Percentiles rank a stretch among this genome's conserved stretches.
phyloP scores from a whole-genome alignment of 1,140 invertebrate species.

The Ceratitis capitata region DNA sequence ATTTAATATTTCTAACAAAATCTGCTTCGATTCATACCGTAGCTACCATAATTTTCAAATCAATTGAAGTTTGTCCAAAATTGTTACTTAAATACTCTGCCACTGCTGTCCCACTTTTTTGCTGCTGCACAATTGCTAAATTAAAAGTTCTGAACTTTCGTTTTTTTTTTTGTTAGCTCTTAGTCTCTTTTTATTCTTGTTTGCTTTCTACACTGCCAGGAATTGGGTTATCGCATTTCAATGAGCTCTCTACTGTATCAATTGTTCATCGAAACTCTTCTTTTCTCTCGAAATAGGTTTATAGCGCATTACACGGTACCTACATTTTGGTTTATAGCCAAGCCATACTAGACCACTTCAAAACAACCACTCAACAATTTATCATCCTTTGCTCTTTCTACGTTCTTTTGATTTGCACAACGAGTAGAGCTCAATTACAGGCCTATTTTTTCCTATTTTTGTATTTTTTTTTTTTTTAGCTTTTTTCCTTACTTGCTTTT shows the following conservation, averaged over 20 bases:
- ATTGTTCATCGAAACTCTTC: not conserved
- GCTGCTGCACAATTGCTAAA: not conserved
- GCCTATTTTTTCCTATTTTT: not conserved
- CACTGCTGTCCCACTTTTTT: too few relatives aligned
- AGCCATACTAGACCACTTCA: not conserved
- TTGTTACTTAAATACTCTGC: too few relatives aligned
- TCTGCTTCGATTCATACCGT: too few relatives aligned
- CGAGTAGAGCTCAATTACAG: not conserved
- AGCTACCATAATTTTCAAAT: too few relatives aligned
- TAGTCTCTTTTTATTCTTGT: not conserved
- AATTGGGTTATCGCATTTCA: not conserved
- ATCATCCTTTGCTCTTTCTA: not conserved
- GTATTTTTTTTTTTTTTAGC: not conserved
- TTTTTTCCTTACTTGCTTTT: not conserved
- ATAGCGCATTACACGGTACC: slow-evolving; percentile 13
- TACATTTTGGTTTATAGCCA: not conserved
- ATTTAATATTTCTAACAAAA: too few relatives aligned
- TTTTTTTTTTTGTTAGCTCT: too few relatives aligned
- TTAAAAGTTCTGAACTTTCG: not conserved
- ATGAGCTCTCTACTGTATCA: not conserved
- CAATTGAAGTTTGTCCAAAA: too few relatives aligned
- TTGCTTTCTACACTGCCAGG: not conserved
- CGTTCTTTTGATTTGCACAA: not conserved
- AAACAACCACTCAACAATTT: slow-evolving; percentile 14
- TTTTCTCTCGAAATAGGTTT: slow-evolving; percentile 5